Percentiles rank a stretch among this genome's conserved stretches.
phyloP scores from a whole-genome alignment of 2,113 vertebrate genomes.

The Brevimyrus niger region DNA sequence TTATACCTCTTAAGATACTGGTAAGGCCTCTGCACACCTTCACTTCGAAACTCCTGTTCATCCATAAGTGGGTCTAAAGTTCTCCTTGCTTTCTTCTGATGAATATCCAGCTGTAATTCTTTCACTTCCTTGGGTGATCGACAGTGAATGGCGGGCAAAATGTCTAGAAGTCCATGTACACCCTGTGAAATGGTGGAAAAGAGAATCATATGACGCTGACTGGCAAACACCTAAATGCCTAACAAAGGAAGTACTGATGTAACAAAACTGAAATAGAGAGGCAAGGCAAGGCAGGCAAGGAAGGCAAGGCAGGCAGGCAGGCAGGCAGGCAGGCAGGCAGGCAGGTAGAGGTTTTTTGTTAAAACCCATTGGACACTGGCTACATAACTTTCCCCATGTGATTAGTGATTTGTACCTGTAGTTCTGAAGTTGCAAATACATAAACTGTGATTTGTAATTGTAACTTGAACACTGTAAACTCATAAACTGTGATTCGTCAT shows the following conservation, averaged over 20 bases:
- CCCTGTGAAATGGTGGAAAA: constrained; percentile 35
- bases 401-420: too few species aligned
- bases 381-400: too few species aligned
- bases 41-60: constrained; percentile 47
- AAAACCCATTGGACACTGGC: too few species aligned
- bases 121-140: constrained; percentile 52
- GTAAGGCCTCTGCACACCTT: constrained; percentile 63
- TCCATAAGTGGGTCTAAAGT: constrained; percentile 59
- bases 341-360: too few species aligned
- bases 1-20: constrained; percentile 56
- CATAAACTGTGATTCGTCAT: too few species aligned
- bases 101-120: constrained; percentile 32
- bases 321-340: too few species aligned
- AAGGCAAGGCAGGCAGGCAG: too few species aligned
- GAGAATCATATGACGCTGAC: neutral
- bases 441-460: too few species aligned
- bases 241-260: neutral
- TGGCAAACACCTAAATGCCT: neutral
- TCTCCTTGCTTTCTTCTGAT: accelerated
- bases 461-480: too few species aligned
- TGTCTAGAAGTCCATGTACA: constrained; percentile 51
- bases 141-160: constrained; percentile 58
- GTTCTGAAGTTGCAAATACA: too few species aligned
- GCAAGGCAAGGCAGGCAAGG: too few species aligned
- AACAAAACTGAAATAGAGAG: too few species aligned